These are phyloP conservation scores for Etia nguti DNA, from an alignment of 2,113 vertebrate species.

Conservation along the genomic window DNA sequence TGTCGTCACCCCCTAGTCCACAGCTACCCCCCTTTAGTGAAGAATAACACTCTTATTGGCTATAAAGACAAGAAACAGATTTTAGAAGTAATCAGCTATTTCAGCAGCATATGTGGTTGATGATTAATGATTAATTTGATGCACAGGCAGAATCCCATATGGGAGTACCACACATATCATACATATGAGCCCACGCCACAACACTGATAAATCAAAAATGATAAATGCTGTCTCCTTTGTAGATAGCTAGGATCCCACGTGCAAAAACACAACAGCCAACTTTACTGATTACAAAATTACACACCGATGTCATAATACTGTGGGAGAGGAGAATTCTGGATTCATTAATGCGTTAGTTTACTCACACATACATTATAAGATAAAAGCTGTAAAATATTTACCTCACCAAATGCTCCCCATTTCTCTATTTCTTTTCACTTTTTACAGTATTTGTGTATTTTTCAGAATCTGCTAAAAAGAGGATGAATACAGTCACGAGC, in stretches of 20 bases:
- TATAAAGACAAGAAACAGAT: background rate
- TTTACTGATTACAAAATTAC: slow-evolving; percentile 13
- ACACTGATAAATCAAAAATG: background rate
- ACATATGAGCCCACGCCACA: slow-evolving; percentile 11
- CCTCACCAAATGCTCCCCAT: background rate
- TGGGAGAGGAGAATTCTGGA: background rate
- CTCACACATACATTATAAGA: slow-evolving; percentile 18
- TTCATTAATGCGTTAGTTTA: slow-evolving; percentile 20
- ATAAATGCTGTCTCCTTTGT: background rate
- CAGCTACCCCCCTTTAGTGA: rapidly evolving
- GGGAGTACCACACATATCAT: background rate
- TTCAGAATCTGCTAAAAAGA: background rate
- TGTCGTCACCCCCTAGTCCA: background rate
- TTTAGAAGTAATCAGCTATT: background rate
- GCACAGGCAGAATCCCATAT: background rate
- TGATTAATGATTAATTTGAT: slow-evolving; percentile 2
- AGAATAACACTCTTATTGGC: background rate
- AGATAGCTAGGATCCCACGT: background rate
- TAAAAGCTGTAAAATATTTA: background rate
- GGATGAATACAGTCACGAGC: background rate
- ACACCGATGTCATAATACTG: background rate
- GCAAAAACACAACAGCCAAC: background rate
- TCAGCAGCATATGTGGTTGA: background rate
- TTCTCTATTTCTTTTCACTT: background rate
- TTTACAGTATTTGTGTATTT: background rate